Percentiles rank a stretch among this genome's conserved stretches.
phyloP scores from a whole-genome alignment of 2,797 vertebrate species.

The Pterois miles region DNA sequence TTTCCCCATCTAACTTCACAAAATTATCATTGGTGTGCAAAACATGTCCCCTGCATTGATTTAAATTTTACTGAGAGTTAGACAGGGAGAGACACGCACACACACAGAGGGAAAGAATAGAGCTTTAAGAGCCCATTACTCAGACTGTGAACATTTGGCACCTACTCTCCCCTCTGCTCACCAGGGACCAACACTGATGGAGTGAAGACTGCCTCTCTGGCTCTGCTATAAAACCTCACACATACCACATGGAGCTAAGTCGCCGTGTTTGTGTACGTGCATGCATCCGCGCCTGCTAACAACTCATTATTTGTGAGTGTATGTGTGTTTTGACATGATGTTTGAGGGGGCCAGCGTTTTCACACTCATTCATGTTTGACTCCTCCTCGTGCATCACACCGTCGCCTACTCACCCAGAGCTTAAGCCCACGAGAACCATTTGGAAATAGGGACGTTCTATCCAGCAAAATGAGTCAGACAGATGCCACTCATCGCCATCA shows the following conservation, averaged over 20 bases:
- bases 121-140: conserved; percentile 73
- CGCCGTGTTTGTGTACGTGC: background rate
- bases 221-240: conserved; percentile 37
- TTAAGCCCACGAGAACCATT: background rate
- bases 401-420: background rate
- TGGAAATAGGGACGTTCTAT: background rate
- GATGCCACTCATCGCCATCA: background rate
- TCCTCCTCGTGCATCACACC: background rate
- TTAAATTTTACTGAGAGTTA: conserved; percentile 23
- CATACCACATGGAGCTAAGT: conserved; percentile 10
- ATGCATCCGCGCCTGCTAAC: background rate
- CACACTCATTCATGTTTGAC: conserved; percentile 6
- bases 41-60: conserved; percentile 25
- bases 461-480: conserved; percentile 1
- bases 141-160: conserved; percentile 72
- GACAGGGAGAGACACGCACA: background rate
- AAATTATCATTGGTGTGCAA: conserved; percentile 11
- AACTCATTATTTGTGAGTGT: background rate
- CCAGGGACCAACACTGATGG: conserved; percentile 65
- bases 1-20: background rate
- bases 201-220: conserved; percentile 53
- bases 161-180: conserved; percentile 58
- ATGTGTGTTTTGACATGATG: conserved; percentile 17
- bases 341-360: background rate
- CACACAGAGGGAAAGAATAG: conserved; percentile 34